Conservation (phyloP, 2,113 vertebrate genomes). For the Puntigrus tetrazona region DNA sequence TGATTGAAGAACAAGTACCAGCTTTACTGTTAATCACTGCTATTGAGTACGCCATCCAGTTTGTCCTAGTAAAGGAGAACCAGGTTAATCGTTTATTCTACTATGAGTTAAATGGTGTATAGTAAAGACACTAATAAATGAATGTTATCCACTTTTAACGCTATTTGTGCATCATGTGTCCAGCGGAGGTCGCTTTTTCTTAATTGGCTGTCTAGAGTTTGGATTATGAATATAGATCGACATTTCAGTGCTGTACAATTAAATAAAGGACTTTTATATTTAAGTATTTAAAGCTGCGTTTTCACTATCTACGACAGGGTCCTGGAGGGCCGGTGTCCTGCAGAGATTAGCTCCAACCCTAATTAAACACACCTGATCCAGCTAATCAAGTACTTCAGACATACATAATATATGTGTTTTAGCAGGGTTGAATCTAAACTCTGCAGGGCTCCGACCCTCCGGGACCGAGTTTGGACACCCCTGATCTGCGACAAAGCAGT, state of each 20-base stretch:
- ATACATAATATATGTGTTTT: too few species aligned
- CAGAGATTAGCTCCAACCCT: too few species aligned
- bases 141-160: slow-evolving; percentile 50
- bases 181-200: neutral
- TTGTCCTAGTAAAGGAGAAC: slow-evolving; percentile 10
- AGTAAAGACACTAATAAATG: slow-evolving; percentile 50
- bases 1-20: slow-evolving; percentile 22
- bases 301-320: neutral
- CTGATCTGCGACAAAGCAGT: too few species aligned
- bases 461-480: too few species aligned
- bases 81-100: slow-evolving; percentile 46
- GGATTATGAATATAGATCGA: neutral
- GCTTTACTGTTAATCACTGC: slow-evolving; percentile 2
- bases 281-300: neutral
- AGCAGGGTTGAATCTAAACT: too few species aligned
- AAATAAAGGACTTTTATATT: neutral
- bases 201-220: neutral
- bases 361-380: too few species aligned
- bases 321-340: too few species aligned
- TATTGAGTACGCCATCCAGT: slow-evolving; percentile 20
- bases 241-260: neutral
- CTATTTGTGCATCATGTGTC: neutral
- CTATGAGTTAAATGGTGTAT: slow-evolving; percentile 23
- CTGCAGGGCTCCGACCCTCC: too few species aligned
- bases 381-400: too few species aligned